Evolutionary conservation across 1,140 invertebrate genomes (phyloP).

Genomic region (Neotoxoptera formosana): DNA sequence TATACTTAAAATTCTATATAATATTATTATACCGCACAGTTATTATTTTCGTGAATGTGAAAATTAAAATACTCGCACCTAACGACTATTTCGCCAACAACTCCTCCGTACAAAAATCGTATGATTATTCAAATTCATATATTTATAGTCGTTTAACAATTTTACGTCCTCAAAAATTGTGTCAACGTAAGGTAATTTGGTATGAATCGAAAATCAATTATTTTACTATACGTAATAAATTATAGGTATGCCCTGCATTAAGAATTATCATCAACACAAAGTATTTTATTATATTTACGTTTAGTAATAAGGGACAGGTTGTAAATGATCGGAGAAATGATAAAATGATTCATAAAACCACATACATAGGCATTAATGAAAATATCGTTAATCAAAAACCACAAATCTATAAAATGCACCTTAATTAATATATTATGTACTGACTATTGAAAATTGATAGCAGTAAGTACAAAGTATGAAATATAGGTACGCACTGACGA

Average conservation of each 20-base stretch:
- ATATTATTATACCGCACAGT: not conserved
- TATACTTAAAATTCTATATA: not conserved
- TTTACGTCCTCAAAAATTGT: not conserved
- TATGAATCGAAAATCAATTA: not conserved
- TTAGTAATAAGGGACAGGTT: too few species aligned
- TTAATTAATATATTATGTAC: too few species aligned
- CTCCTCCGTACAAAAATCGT: not conserved
- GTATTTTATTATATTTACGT: too few species aligned
- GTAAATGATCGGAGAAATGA: too few species aligned
- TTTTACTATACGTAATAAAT: too few species aligned
- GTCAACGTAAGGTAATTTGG: not conserved
- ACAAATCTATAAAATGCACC: too few species aligned
- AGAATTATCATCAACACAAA: too few species aligned
- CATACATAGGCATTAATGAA: not conserved
- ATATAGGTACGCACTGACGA: too few species aligned
- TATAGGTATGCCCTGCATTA: too few species aligned
- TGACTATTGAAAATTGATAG: too few species aligned
- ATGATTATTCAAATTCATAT: not conserved
- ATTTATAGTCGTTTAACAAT: not conserved
- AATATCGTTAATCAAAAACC: not conserved
- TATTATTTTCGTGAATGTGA: not conserved
- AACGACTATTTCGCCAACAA: not conserved
- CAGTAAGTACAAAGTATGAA: too few species aligned
- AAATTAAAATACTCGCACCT: not conserved
- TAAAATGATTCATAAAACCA: not conserved